These are phyloP conservation scores for Helogale parvula DNA, from an alignment of 2,113 vertebrate genomes.

Conservation along the genomic window DNA sequence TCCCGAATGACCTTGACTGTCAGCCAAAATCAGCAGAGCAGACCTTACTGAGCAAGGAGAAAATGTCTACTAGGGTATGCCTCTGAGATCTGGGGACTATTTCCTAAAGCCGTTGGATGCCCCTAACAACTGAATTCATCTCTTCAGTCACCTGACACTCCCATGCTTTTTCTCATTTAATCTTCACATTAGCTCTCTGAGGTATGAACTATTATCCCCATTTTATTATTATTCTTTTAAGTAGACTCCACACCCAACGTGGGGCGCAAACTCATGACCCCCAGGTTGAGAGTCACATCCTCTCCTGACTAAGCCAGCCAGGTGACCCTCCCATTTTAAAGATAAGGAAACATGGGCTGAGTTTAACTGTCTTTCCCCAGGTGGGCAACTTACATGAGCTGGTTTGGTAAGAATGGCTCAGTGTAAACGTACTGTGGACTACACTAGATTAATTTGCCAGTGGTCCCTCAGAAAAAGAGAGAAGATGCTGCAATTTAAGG, in stretches of 20 bases:
- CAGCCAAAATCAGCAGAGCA: neutral
- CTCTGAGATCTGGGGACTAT: neutral
- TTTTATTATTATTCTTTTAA: neutral
- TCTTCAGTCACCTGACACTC: neutral
- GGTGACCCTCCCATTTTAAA: neutral
- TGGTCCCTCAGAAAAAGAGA: neutral
- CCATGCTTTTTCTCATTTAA: slow-evolving; percentile 17
- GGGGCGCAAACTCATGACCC: neutral
- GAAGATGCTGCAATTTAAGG: neutral
- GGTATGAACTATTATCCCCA: neutral
- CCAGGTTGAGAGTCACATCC: neutral
- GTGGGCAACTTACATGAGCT: neutral
- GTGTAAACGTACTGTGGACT: neutral
- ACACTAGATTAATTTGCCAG: neutral
- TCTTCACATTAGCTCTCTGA: neutral
- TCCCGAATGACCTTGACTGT: neutral
- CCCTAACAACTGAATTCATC: neutral
- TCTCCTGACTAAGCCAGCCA: neutral
- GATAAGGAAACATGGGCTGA: neutral
- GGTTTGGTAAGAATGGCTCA: neutral
- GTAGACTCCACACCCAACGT: neutral
- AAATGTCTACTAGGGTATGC: neutral
- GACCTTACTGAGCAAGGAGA: neutral
- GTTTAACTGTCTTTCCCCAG: neutral
- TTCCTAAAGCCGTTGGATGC: neutral